Percentiles rank a stretch among this genome's conserved stretches.
Conservation (phyloP, 2,797 vertebrate species). For the Aldrovandia affinis region DNA sequence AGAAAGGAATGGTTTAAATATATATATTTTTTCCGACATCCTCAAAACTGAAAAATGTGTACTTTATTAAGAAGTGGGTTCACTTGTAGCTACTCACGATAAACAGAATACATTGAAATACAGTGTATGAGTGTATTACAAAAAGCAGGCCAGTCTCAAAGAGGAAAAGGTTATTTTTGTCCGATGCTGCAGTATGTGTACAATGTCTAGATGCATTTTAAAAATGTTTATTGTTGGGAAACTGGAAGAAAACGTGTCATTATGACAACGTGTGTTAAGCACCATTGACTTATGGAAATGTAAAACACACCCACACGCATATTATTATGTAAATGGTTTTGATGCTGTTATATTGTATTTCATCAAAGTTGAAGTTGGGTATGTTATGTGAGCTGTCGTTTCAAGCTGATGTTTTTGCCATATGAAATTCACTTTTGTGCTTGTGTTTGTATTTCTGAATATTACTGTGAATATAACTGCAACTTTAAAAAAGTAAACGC, state of each 20-base stretch:
- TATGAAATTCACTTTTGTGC: background rate
- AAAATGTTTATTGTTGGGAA: background rate
- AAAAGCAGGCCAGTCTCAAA: background rate
- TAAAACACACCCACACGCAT: background rate
- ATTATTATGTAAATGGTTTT: slow-evolving; percentile 1
- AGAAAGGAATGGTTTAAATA: slow-evolving; percentile 79
- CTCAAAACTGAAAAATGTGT: slow-evolving; percentile 29
- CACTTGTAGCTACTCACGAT: background rate
- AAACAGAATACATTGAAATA: slow-evolving; percentile 12
- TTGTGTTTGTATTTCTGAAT: slow-evolving; percentile 12
- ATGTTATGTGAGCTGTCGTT: background rate
- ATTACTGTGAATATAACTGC: background rate
- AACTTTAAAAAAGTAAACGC: background rate
- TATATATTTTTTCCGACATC: too few relatives aligned
- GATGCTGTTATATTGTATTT: background rate
- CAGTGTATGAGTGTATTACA: background rate
- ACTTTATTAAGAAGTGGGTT: background rate
- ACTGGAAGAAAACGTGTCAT: background rate
- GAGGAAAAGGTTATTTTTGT: background rate
- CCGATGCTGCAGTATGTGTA: background rate
- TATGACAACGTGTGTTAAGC: background rate
- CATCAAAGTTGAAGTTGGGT: background rate
- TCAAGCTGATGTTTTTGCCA: background rate
- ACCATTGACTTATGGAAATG: background rate
- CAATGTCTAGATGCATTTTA: background rate